Evolutionary conservation across 2,888 invertebrate genomes (phyloP), one percentile per base, ranked within the genome.

Genomic region (Mesorhabditis belari): DNA sequence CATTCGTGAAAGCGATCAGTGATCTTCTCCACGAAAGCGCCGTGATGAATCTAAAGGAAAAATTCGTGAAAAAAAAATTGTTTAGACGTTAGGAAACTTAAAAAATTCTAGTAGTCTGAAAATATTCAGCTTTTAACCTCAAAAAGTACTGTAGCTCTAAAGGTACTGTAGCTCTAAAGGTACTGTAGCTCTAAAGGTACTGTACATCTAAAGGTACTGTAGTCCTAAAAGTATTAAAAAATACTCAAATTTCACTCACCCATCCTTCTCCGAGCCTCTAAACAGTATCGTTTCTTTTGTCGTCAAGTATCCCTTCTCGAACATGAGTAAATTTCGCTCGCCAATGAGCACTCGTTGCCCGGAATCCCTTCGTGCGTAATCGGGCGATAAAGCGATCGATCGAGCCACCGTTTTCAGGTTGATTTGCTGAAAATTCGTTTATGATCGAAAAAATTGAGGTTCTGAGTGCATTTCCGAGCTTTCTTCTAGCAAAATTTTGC

Each of bases 1-100:
- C 81, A 59, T 81, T 81, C 6, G 77, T 78, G 65, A 81, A 81
- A 0, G 80, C 79, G 26, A 81, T 69, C 51, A 71, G 71, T 24
- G 65, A 60, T 5, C 69, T 69, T 3, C 61, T 63, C 75, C 79
- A 80, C 12, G 75, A 66, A 12, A 73, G 61, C 3, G 70, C 64
- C 19, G 70, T 67, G 19, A 81, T 77, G 55, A 70, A 74, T 2
- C n/a, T 69, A 66, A n/a, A 80, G 76, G 55, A 70, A 74, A n/a
- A n/a, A n/a, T n/a, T n/a, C n/a, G n/a, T n/a, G n/a, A n/a, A n/a
- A n/a, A n/a, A n/a, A n/a, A n/a, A n/a, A n/a, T n/a, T n/a, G n/a
- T n/a, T n/a, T n/a, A n/a, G n/a, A n/a, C n/a, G n/a, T n/a, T n/a
- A n/a, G n/a, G n/a, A n/a, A n/a, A n/a, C n/a, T n/a, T n/a, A n/a